Percentiles rank a stretch among this genome's conserved stretches.
Conservation (phyloP, 2,888 invertebrate genomes). For the Bedellia somnulentella region DNA sequence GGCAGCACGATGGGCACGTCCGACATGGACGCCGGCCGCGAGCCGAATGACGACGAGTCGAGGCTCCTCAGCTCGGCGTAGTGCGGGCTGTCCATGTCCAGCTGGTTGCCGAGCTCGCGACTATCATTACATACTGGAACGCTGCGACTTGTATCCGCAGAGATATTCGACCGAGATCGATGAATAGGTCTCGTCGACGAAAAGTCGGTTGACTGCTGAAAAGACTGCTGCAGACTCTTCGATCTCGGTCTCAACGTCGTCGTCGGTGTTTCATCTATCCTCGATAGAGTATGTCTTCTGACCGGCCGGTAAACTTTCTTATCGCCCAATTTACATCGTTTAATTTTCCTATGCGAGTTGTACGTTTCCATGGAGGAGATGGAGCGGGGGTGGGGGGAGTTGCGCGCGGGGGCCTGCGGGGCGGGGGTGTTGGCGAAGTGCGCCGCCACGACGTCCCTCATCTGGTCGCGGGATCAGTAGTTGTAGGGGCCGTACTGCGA, state of each 20-base stretch:
- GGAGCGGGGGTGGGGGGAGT: slow-evolving; percentile 18
- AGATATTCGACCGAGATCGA: slow-evolving; percentile 42
- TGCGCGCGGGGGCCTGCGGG: slow-evolving; percentile 50
- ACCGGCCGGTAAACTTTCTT: slow-evolving; percentile 39
- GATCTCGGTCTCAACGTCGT: slow-evolving; percentile 21
- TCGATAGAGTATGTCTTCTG: slow-evolving; percentile 34
- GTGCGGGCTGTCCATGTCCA: slow-evolving; percentile 34
- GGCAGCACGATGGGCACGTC: slow-evolving; percentile 43
- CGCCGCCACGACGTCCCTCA: slow-evolving; percentile 52
- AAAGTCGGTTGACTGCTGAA: slow-evolving; percentile 36
- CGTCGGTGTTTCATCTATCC: slow-evolving; percentile 43
- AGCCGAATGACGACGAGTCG: slow-evolving; percentile 25
- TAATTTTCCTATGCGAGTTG: slow-evolving; percentile 43
- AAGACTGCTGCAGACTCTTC: slow-evolving; percentile 33
- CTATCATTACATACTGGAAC: slow-evolving; percentile 48
- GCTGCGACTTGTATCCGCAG: slow-evolving; percentile 47
- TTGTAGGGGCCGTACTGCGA: slow-evolving; percentile 93
- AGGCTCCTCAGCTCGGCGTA: slow-evolving; percentile 39
- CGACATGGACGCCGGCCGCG: slow-evolving; percentile 34
- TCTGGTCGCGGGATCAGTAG: slow-evolving; percentile 70
- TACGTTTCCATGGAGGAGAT: slow-evolving; percentile 29
- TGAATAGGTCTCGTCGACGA: slow-evolving; percentile 35
- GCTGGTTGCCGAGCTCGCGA: slow-evolving; percentile 27
- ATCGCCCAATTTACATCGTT: slow-evolving; percentile 33
- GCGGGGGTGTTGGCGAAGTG: slow-evolving; percentile 45